phyloP scores from a whole-genome alignment of 1,140 invertebrate genomes.

The Laupala kohalensis region DNA sequence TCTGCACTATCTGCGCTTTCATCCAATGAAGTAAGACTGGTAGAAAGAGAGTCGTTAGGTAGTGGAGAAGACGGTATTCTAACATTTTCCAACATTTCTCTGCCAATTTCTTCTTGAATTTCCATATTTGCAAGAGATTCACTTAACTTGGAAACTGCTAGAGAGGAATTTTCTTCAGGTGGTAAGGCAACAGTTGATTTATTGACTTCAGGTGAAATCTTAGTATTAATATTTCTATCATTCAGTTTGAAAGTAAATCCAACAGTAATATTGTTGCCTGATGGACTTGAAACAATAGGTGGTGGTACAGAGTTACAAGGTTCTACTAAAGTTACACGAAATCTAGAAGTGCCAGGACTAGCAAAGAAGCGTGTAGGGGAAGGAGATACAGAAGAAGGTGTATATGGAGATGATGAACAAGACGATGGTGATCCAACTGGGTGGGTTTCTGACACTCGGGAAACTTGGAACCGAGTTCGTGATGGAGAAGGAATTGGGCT shows the following conservation, averaged over 20 bases:
- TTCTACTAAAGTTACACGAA: slow-evolving; percentile 19
- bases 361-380: slow-evolving; percentile 15
- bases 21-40: slow-evolving; percentile 13
- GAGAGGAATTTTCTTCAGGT: background rate
- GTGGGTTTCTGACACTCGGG: background rate
- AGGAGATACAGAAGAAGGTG: slow-evolving; percentile 14
- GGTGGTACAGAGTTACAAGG: slow-evolving; percentile 2
- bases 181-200: background rate
- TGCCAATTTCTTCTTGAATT: background rate
- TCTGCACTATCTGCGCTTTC: slow-evolving; percentile 13
- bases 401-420: slow-evolving; percentile 18
- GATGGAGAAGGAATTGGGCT: slow-evolving; percentile 45
- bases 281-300: slow-evolving; percentile 10
- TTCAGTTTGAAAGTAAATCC: slow-evolving; percentile 13
- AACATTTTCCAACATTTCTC: background rate
- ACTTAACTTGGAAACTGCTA: background rate
- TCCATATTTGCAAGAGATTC: background rate
- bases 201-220: background rate
- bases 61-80: background rate
- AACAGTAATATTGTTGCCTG: slow-evolving; percentile 15
- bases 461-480: slow-evolving; percentile 36
- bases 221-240: background rate
- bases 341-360: slow-evolving; percentile 13
- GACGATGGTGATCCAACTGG: background rate
- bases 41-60: background rate